Percentiles rank a stretch among this genome's conserved stretches.
phyloP scores from a whole-genome alignment of 92 coral and sea anemone species.

The Phenganax subtilis region DNA sequence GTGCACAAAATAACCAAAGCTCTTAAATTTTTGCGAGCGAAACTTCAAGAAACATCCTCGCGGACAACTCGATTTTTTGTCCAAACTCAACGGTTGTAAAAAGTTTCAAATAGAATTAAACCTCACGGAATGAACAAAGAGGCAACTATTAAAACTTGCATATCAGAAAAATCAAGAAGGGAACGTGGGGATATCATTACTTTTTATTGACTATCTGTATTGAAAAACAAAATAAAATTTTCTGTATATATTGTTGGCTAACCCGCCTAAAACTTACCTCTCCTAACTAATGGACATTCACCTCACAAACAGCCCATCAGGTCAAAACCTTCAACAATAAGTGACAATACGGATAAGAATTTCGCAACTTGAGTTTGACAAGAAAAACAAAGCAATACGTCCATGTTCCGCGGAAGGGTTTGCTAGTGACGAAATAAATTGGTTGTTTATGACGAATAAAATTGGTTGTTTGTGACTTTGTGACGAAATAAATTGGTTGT shows the following conservation, averaged over 20 bases:
- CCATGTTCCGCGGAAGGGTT: too few relatives aligned
- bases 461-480: too few relatives aligned
- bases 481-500: too few relatives aligned
- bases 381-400: too few relatives aligned
- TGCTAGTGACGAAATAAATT: too few relatives aligned
- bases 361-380: too few relatives aligned
- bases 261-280: too few relatives aligned
- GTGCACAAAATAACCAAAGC: not conserved
- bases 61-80: not conserved
- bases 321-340: too few relatives aligned
- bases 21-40: not conserved
- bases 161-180: not conserved
- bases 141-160: not conserved
- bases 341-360: too few relatives aligned
- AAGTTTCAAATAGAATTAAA: not conserved
- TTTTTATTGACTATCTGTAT: not conserved
- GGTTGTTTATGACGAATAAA: too few relatives aligned
- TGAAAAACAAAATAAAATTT: conserved; percentile 7
- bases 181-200: not conserved
- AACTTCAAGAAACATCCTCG: not conserved
- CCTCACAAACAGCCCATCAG: too few relatives aligned
- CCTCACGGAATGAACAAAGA: not conserved
- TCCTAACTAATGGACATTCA: too few relatives aligned
- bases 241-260: not conserved
- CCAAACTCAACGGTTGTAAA: not conserved